These are phyloP conservation scores for Nerophis ophidion DNA, from an alignment of 2,113 vertebrate species.

Conservation along the genomic window DNA sequence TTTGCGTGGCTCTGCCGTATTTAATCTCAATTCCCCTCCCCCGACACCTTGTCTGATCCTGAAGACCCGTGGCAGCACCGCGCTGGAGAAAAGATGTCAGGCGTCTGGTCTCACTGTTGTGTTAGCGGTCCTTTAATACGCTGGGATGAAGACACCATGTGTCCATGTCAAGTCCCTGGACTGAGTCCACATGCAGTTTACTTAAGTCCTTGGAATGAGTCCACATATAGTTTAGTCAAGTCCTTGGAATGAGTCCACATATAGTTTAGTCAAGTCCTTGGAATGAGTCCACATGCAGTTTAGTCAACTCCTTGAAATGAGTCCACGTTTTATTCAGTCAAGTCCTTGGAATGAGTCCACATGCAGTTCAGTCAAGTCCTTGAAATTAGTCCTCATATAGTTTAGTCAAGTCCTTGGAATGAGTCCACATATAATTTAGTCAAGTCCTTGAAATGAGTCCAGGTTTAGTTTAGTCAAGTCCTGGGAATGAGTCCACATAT, in stretches of 20 bases:
- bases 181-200: slow-evolving; percentile 64
- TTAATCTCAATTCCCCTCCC: not conserved
- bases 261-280: slow-evolving; percentile 63
- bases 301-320: too few species aligned
- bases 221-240: slow-evolving; percentile 64
- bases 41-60: slow-evolving; percentile 90
- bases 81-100: slow-evolving; percentile 58
- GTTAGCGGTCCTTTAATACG: slow-evolving; percentile 30
- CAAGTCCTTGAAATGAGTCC: too few species aligned
- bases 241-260: slow-evolving; percentile 66
- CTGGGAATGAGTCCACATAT: too few species aligned
- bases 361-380: too few species aligned
- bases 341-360: too few species aligned
- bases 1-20: not conserved
- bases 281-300: slow-evolving; percentile 65
- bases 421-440: too few species aligned
- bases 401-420: too few species aligned
- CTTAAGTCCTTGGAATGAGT: slow-evolving; percentile 67
- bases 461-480: too few species aligned
- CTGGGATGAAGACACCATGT: slow-evolving; percentile 21
- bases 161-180: slow-evolving; percentile 52
- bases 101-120: slow-evolving; percentile 49
- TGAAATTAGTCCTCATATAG: too few species aligned
- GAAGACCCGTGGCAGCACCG: slow-evolving; percentile 83
- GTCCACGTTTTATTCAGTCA: too few species aligned